Evolutionary conservation across 2,113 vertebrate species (phyloP).

Genomic region (Oncorhynchus gorbuscha): DNA sequence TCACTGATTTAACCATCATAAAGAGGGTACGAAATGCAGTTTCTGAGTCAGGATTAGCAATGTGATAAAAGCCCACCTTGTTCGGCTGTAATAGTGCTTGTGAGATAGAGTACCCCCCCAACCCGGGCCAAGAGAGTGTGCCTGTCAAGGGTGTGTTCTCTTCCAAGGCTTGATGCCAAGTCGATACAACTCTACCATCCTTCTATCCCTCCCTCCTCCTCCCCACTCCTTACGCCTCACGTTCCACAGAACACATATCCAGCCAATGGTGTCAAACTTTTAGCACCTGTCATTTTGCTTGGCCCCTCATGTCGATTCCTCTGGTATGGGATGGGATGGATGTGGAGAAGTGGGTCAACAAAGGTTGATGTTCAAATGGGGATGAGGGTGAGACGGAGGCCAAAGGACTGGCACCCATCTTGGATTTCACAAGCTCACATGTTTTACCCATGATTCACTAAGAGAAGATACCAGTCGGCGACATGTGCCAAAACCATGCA

Average conservation of each 20-base stretch:
- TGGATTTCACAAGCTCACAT: conserved; percentile 20
- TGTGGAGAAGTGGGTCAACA: conserved; percentile 70
- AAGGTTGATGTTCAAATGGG: conserved; percentile 61
- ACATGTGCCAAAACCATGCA: conserved; percentile 45
- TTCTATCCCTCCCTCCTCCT: background rate
- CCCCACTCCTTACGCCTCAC: conserved; percentile 63
- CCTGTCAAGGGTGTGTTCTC: conserved; percentile 52
- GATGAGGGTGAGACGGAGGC: conserved; percentile 65
- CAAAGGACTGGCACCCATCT: conserved; percentile 36
- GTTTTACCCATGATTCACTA: conserved; percentile 29
- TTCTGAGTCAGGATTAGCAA: conserved; percentile 86
- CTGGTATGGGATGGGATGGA: conserved; percentile 45
- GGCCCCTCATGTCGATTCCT: conserved; percentile 64
- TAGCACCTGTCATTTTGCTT: conserved; percentile 72
- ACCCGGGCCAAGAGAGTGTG: conserved; percentile 26
- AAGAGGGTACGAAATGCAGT: conserved; percentile 72
- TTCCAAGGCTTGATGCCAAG: conserved; percentile 52
- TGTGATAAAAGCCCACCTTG: conserved; percentile 86
- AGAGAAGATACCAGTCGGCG: conserved; percentile 35
- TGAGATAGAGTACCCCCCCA: conserved; percentile 38
- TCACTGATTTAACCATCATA: conserved; percentile 87
- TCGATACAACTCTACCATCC: conserved; percentile 64
- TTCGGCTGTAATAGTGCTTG: conserved; percentile 74
- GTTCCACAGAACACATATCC: conserved; percentile 67
- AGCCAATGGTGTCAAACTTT: conserved; percentile 74